Conservation (phyloP, 1,140 invertebrate genomes). For the Papilio polytes region DNA sequence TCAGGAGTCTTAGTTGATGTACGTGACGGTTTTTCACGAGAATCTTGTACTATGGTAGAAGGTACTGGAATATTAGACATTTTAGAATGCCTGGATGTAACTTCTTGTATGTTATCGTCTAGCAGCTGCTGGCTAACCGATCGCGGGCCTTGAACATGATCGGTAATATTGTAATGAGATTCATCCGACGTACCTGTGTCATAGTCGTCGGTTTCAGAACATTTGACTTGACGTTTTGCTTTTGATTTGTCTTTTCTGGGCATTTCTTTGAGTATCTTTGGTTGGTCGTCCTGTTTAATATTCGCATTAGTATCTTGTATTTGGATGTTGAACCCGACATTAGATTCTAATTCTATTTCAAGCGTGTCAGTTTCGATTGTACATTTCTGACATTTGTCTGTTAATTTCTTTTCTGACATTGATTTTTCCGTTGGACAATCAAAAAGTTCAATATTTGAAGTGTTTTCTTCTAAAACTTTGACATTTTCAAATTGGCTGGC, state of each 20-base stretch:
- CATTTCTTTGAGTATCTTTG: constrained; percentile 28
- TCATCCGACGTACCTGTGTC: not conserved
- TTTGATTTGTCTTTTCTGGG: not conserved
- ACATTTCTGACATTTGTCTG: not conserved
- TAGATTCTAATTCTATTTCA: constrained; percentile 2
- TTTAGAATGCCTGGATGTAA: not conserved
- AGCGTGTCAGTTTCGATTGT: not conserved
- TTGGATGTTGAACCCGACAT: not conserved
- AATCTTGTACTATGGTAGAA: not conserved
- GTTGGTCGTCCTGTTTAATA: constrained; percentile 43
- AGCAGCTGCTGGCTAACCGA: not conserved
- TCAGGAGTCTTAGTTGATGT: constrained; percentile 34
- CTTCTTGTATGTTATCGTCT: constrained; percentile 7
- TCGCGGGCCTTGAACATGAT: not conserved
- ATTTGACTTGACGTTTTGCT: constrained; percentile 1
- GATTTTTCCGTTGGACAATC: not conserved
- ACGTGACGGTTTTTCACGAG: not conserved
- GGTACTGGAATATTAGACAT: not conserved
- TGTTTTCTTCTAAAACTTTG: constrained; percentile 10
- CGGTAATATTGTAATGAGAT: not conserved
- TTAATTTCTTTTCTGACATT: constrained; percentile 7
- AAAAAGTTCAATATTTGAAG: constrained; percentile 14
- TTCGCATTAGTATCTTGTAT: not conserved
- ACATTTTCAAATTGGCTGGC: constrained; percentile 4
- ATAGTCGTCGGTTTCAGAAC: not conserved